phyloP scores from a whole-genome alignment of 2,888 invertebrate genomes.

The Calliphora vomitoria region DNA sequence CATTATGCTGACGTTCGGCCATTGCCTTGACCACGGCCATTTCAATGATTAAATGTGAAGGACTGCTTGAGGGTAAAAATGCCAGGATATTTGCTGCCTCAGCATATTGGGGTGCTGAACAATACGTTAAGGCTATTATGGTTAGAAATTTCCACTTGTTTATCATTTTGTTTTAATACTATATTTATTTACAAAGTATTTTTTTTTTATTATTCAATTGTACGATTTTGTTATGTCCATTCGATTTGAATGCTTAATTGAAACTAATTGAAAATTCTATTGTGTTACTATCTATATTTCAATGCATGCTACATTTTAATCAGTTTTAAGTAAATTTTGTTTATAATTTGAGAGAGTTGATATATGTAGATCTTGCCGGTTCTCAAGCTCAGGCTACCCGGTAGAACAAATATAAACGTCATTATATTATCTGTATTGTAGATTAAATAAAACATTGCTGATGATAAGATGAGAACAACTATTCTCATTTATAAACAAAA shows the following conservation, averaged over 20 bases:
- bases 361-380: not conserved
- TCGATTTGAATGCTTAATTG: not conserved
- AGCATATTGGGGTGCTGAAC: not conserved
- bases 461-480: not conserved
- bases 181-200: not conserved
- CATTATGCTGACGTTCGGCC: constrained; percentile 77
- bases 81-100: constrained; percentile 75
- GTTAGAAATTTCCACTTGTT: not conserved
- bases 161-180: constrained; percentile 6
- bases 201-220: not conserved
- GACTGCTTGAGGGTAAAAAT: constrained; percentile 75
- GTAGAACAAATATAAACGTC: not conserved
- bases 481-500: not conserved
- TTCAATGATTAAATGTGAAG: constrained; percentile 77
- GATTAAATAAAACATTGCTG: not conserved
- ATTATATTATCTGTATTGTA: not conserved
- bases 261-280: constrained; percentile 27
- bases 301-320: not conserved
- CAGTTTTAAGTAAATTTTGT: not conserved
- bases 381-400: not conserved
- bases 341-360: not conserved
- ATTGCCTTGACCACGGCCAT: constrained; percentile 76
- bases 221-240: not conserved
- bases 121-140: not conserved
- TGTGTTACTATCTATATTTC: not conserved